Evolutionary conservation across 64 coral and sea anemone genomes (phyloP), one percentile per base, ranked within the genome.

Genomic region (Porites lutea): DNA sequence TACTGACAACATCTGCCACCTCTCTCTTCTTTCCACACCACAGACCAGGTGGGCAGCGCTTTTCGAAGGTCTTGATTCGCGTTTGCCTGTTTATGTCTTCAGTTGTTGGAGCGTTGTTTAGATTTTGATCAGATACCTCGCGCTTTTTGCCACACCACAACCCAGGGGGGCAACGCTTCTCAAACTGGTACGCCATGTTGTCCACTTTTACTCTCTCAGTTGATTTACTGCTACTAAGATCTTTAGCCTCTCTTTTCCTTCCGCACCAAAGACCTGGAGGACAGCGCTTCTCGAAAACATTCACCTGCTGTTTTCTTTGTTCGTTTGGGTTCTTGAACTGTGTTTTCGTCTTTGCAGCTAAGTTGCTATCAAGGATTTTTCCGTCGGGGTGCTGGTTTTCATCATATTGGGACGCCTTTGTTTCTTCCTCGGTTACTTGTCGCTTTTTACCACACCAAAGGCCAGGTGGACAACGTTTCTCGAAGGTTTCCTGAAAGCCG

Each of bases 81-180:
- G 71, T n/a, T 8, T 77, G n/a, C 3, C 59, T 53, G 13, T 6
- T 15, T 6, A 47, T 20, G 21, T 64, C 44, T n/a, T 59, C 20
- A 0, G 5, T 60, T 58, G 27, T 4, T 8, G 4, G 48, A 10
- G 27, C 37, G 47, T 48, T 48, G 15, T 9, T 48, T 18, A 19
- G 8, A 52, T 84, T 61, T 55, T 70, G 10, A 20, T 43, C 44
- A 59, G 79, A 73, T 16, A 47, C 8, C 46, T 57, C 76, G 57
- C 91, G 64, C 61, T 92, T 92, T 62, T 92, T 92, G n/a, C 75
- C 62, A 16, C 91, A 92, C 91, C 91, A 92, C 8, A 92, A 72
- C 14, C 91, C 91, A 66, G 82, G 91, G 19, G 91, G 91, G 71
- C 91, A 92, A 4, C 81, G 81, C 44, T 68, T 84, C 81, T 67